phyloP scores from a whole-genome alignment of 1,140 invertebrate genomes.

The Anoplophora glabripennis region DNA sequence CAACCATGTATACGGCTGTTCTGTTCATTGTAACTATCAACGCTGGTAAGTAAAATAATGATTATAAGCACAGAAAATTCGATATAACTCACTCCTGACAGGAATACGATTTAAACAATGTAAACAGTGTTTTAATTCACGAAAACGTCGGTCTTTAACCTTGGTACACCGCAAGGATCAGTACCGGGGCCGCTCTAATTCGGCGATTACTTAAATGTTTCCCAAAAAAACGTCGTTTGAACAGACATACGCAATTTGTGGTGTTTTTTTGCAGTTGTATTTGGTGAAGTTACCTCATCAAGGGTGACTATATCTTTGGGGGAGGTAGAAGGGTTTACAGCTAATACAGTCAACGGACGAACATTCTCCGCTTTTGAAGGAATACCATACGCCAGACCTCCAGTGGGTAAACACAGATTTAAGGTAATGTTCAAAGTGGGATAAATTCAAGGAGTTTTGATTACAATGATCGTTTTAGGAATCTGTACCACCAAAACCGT shows the following conservation, averaged over 20 bases:
- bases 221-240: background rate
- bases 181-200: too few relatives aligned
- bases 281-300: background rate
- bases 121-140: too few relatives aligned
- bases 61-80: too few relatives aligned
- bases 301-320: slow-evolving; percentile 23
- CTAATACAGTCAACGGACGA: slow-evolving; percentile 22
- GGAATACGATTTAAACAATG: too few relatives aligned
- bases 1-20: too few relatives aligned
- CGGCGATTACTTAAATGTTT: too few relatives aligned
- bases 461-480: slow-evolving; percentile 26
- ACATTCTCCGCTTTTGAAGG: slow-evolving; percentile 31
- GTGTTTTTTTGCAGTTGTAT: slow-evolving; percentile 4
- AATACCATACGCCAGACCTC: slow-evolving; percentile 38
- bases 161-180: too few relatives aligned
- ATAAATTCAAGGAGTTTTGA: background rate
- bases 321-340: slow-evolving; percentile 24
- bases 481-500: slow-evolving; percentile 33
- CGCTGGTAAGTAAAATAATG: too few relatives aligned
- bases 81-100: too few relatives aligned
- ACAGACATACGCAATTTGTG: background rate
- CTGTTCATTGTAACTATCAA: too few relatives aligned
- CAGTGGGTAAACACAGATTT: slow-evolving; percentile 23
- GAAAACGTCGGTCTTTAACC: too few relatives aligned
- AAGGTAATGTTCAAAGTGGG: slow-evolving; percentile 20